phyloP scores from a whole-genome alignment of 2,113 vertebrate genomes.

The Poicephalus gulielmi region DNA sequence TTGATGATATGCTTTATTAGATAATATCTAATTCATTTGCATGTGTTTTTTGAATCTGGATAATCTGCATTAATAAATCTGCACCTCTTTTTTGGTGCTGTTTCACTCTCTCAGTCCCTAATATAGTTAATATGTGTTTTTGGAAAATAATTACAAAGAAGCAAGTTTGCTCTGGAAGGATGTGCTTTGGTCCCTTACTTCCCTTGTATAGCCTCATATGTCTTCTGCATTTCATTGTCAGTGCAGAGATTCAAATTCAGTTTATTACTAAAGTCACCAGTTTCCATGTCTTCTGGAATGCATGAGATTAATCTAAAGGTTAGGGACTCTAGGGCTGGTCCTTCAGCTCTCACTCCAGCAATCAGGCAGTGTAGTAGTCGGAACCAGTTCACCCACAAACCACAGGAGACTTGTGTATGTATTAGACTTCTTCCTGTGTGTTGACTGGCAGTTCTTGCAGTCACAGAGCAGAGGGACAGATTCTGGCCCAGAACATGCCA shows the following conservation, averaged over 20 bases:
- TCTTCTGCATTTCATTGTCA: not conserved
- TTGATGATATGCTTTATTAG: not conserved
- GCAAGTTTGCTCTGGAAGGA: not conserved
- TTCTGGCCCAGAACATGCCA: not conserved
- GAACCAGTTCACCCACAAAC: slow-evolving; percentile 60
- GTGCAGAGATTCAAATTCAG: not conserved
- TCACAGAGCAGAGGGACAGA: not conserved
- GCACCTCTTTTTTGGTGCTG: not conserved
- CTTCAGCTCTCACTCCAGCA: slow-evolving; percentile 7
- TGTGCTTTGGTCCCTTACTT: not conserved
- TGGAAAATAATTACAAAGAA: not conserved
- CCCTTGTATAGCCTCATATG: not conserved
- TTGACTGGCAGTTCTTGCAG: not conserved
- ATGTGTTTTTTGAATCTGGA: not conserved
- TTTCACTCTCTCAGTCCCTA: not conserved
- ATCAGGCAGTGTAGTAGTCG: slow-evolving; percentile 6
- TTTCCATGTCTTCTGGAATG: not conserved
- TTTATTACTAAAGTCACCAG: not conserved
- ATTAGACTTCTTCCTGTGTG: not conserved
- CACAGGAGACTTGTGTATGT: not conserved
- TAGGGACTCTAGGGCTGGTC: not conserved
- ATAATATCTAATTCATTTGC: not conserved
- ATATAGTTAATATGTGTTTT: not conserved
- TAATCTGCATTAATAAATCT: not conserved
- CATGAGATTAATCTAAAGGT: not conserved